Conservation (phyloP, 2,797 vertebrate genomes). For the Scleropages formosus region DNA sequence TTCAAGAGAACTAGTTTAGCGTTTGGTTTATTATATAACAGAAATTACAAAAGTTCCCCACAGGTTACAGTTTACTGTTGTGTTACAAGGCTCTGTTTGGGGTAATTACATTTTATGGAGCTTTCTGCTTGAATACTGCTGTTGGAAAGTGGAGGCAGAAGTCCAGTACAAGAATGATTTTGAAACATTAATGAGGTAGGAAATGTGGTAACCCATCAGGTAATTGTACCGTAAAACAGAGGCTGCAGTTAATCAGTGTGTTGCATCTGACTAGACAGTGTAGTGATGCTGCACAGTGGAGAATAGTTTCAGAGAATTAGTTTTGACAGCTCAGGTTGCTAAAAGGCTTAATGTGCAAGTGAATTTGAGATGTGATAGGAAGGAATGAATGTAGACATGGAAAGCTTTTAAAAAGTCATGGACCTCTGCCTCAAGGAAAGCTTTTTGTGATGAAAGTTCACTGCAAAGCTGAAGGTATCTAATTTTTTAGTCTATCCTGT, state of each 20-base stretch:
- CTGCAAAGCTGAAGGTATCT: too few relatives aligned
- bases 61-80: constrained; percentile 44
- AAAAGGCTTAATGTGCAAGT: constrained; percentile 46
- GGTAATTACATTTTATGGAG: constrained; percentile 64
- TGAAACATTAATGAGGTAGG: constrained; percentile 7
- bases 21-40: constrained; percentile 43
- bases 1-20: constrained; percentile 33
- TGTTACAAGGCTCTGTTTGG: constrained; percentile 57
- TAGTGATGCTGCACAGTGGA: constrained; percentile 57
- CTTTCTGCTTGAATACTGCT: constrained; percentile 48
- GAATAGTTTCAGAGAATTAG: constrained; percentile 53
- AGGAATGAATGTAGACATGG: not conserved
- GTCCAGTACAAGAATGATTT: constrained; percentile 9
- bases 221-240: constrained; percentile 44
- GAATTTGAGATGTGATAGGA: not conserved
- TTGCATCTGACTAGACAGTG: constrained; percentile 61
- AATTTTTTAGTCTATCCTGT: too few relatives aligned
- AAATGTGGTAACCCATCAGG: constrained; percentile 44
- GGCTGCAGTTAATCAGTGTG: constrained; percentile 51
- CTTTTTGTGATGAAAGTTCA: too few relatives aligned
- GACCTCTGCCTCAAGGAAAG: too few relatives aligned
- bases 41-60: constrained; percentile 39
- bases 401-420: too few relatives aligned
- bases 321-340: constrained; percentile 53
- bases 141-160: constrained; percentile 53